Percentiles rank a stretch among this genome's conserved stretches.
Conservation (phyloP, 1,140 invertebrate genomes). For the Plectrocnemia conspersa region DNA sequence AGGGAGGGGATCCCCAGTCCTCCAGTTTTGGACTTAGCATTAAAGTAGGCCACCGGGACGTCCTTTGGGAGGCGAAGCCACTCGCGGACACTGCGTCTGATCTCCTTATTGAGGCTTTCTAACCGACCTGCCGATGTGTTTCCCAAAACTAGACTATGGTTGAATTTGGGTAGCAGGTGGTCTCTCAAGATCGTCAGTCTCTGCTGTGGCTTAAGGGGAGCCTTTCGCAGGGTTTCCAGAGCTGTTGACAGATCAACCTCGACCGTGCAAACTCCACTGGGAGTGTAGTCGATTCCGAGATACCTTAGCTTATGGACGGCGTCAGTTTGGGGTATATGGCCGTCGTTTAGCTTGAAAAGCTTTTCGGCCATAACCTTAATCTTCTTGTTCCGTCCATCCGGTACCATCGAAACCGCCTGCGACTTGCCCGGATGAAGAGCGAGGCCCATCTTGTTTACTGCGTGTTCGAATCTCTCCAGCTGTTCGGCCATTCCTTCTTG, state of each 20-base stretch:
- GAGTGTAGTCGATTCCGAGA: conserved; percentile 37
- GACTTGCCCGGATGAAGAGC: conserved; percentile 39
- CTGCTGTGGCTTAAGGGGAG: conserved; percentile 40
- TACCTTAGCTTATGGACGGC: conserved; percentile 37
- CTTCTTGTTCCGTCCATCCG: conserved; percentile 36
- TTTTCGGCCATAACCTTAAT: conserved; percentile 29
- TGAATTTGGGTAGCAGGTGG: conserved; percentile 37
- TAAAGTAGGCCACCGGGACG: conserved; percentile 37
- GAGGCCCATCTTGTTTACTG: conserved; percentile 36
- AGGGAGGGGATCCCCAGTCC: conserved; percentile 36
- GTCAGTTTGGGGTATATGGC: conserved; percentile 6
- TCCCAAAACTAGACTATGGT: conserved; percentile 37
- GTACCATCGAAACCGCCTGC: conserved; percentile 36
- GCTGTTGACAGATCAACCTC: too few species aligned
- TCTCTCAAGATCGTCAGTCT: conserved; percentile 35
- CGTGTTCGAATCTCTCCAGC: too few species aligned
- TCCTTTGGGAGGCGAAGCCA: conserved; percentile 41
- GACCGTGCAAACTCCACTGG: conserved; percentile 27
- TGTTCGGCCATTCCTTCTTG: conserved; percentile 27
- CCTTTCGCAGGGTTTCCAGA: conserved; percentile 17
- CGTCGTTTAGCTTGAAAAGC: neutral
- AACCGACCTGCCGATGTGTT: conserved; percentile 32
- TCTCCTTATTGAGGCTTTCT: conserved; percentile 35
- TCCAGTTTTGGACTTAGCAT: conserved; percentile 37
- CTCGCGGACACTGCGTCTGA: conserved; percentile 34